phyloP scores from a whole-genome alignment of 2,888 invertebrate genomes.

The Meliscaeva auricollis region DNA sequence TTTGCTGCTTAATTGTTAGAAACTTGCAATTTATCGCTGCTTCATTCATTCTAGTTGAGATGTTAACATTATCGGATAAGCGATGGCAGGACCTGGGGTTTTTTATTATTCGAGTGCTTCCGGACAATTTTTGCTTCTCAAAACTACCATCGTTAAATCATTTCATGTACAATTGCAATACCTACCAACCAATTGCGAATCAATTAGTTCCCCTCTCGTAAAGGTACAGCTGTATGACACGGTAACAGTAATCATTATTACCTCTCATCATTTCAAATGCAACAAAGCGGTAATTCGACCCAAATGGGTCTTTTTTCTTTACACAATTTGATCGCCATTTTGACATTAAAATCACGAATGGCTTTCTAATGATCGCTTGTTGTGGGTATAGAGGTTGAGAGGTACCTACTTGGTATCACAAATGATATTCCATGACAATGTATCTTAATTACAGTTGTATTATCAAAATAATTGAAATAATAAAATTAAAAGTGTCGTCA shows the following conservation, averaged over 20 bases:
- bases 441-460: conserved; percentile 51
- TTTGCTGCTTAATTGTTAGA: too few relatives aligned
- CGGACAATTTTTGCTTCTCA: not conserved
- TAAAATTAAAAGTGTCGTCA: conserved; percentile 15
- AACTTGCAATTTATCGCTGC: too few relatives aligned
- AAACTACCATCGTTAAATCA: conserved; percentile 2
- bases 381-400: not conserved
- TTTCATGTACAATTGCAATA: not conserved
- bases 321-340: conserved; percentile 39
- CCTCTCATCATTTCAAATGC: conserved; percentile 35
- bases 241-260: conserved; percentile 31
- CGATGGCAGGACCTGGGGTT: too few relatives aligned
- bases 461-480: conserved; percentile 7
- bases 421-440: conserved; percentile 50
- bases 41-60: too few relatives aligned
- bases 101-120: not conserved
- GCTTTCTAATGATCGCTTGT: conserved; percentile 57
- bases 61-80: too few relatives aligned
- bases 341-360: conserved; percentile 43
- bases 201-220: conserved; percentile 57
- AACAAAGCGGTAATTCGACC: conserved; percentile 51
- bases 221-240: conserved; percentile 44
- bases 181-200: conserved; percentile 12
- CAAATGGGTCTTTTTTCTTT: conserved; percentile 23
- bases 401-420: not conserved